These are phyloP conservation scores for Radopholus similis DNA, from an alignment of 1,140 invertebrate species.

Conservation along the genomic window DNA sequence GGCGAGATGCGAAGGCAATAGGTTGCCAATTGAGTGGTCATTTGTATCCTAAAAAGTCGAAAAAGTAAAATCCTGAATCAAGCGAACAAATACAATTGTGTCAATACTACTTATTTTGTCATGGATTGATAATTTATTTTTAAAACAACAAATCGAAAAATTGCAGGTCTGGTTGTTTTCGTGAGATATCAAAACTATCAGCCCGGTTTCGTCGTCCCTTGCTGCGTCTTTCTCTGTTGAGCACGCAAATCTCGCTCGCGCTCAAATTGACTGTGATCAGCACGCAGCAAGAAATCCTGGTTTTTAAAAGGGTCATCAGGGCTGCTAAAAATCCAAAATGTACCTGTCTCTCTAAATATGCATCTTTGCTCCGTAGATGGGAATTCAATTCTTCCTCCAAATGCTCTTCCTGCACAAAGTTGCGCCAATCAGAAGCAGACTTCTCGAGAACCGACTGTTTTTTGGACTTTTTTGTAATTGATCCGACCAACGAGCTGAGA, in stretches of 20 bases:
- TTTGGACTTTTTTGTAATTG: conserved; percentile 26
- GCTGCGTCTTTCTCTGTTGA: conserved; percentile 13
- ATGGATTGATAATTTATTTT: background rate
- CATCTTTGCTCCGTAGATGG: conserved; percentile 37
- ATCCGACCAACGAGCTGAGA: no score
- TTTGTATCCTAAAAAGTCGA: background rate
- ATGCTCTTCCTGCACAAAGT: conserved; percentile 39
- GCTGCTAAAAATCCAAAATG: background rate
- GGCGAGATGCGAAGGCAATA: background rate
- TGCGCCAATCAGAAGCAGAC: conserved; percentile 33
- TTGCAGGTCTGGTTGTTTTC: background rate
- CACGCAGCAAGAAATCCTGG: conserved; percentile 29
- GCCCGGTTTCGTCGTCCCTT: background rate
- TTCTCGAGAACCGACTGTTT: conserved; percentile 36
- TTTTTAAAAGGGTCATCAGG: background rate
- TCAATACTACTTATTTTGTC: background rate
- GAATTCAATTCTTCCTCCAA: conserved; percentile 30
- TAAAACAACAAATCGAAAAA: background rate
- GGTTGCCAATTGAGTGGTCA: conserved; percentile 4
- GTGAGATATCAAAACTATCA: background rate
- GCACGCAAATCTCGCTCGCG: conserved; percentile 30
- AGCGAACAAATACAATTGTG: background rate
- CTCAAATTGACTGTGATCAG: conserved; percentile 36
- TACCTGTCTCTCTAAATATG: conserved; percentile 37
- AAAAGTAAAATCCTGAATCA: background rate